Evolutionary conservation across 1,140 invertebrate genomes (phyloP).

Genomic region (Aphelenchoides besseyi): DNA sequence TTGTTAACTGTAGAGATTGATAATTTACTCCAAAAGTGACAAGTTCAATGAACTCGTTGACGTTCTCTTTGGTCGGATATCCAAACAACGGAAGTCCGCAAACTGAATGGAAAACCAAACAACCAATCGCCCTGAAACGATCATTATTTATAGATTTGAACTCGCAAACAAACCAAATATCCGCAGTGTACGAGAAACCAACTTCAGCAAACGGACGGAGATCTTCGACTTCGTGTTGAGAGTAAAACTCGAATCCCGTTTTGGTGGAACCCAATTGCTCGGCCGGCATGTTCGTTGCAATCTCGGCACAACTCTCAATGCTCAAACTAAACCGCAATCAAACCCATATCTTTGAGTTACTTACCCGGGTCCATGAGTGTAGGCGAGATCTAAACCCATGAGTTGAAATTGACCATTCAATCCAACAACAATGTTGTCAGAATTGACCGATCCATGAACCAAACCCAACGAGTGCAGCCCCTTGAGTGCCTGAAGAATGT

Average conservation of each 20-base stretch:
- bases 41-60: not conserved
- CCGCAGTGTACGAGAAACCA: not conserved
- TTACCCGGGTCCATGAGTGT: not conserved
- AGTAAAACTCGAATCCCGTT: not conserved
- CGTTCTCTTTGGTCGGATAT: not conserved
- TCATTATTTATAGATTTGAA: no score
- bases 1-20: no score
- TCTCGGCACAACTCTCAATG: not conserved
- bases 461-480: not conserved
- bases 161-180: not conserved
- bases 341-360: not conserved
- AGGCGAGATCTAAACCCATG: not conserved
- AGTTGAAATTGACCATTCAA: not conserved
- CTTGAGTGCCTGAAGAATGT: not conserved
- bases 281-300: not conserved
- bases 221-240: not conserved
- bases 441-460: not conserved
- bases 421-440: not conserved
- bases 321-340: not conserved
- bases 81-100: not conserved
- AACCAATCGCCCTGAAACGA: not conserved
- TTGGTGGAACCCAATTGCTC: not conserved
- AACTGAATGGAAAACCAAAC: not conserved
- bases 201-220: not conserved
- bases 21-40: not conserved